A percentile compares a stretch with the other conserved stretches of the same genome.
phyloP scores from a whole-genome alignment of 2,113 vertebrate genomes.

The Merops nubicus region DNA sequence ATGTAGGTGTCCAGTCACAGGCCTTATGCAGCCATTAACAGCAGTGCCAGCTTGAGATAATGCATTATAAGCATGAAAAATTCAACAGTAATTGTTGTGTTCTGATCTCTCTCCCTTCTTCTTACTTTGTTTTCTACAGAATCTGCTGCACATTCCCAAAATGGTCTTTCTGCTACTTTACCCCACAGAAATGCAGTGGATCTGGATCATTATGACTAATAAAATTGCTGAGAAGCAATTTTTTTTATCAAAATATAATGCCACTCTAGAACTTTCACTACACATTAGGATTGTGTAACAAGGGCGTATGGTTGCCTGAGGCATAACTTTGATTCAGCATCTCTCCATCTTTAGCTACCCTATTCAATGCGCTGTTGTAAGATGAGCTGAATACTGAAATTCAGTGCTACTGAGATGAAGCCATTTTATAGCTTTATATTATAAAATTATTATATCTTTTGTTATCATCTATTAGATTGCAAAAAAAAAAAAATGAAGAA shows the following conservation, averaged over 20 bases:
- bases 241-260: slow-evolving; percentile 60
- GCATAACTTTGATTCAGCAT: slow-evolving; percentile 64
- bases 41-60: slow-evolving; percentile 65
- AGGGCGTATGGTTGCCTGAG: slow-evolving; percentile 45
- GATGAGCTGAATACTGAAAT: slow-evolving; percentile 48
- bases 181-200: slow-evolving; percentile 49
- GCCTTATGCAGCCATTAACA: slow-evolving; percentile 63
- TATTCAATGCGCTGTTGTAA: slow-evolving; percentile 32
- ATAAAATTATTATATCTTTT: slow-evolving; percentile 19
- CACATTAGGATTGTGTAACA: slow-evolving; percentile 47
- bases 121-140: slow-evolving; percentile 45
- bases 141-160: slow-evolving; percentile 41
- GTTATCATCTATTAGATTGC: background rate
- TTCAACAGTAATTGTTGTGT: slow-evolving; percentile 68
- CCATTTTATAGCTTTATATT: background rate
- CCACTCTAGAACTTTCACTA: slow-evolving; percentile 59
- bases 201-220: slow-evolving; percentile 68
- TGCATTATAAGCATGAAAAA: slow-evolving; percentile 76
- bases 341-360: slow-evolving; percentile 42
- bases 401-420: slow-evolving; percentile 9
- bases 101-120: slow-evolving; percentile 57
- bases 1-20: slow-evolving; percentile 73
- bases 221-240: slow-evolving; percentile 49
- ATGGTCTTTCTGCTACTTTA: slow-evolving; percentile 52
- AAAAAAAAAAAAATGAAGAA: slow-evolving; percentile 39